Evolutionary conservation across 1,140 invertebrate genomes (phyloP).

Genomic region (Bombus ignitus): DNA sequence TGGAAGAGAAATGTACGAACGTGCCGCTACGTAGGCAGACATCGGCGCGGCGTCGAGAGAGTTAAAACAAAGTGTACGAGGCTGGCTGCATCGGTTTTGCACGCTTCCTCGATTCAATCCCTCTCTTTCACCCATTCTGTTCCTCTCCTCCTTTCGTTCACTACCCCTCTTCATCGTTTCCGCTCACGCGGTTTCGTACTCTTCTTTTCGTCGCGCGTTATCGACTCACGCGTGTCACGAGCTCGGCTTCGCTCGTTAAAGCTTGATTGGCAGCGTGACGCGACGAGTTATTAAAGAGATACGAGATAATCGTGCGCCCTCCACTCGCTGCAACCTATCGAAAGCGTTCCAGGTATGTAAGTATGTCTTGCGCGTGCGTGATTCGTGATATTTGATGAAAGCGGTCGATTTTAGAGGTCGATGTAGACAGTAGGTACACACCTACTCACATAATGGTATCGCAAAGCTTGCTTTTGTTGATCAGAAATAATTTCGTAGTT

Average conservation of each 20-base stretch:
- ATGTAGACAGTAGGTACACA: no score
- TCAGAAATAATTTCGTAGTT: no score
- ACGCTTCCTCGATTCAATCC: slow-evolving; percentile 19
- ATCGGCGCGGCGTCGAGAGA: slow-evolving; percentile 21
- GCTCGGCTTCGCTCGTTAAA: slow-evolving; percentile 6
- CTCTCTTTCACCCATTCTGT: neutral
- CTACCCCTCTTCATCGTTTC: neutral
- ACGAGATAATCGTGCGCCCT: slow-evolving; percentile 8
- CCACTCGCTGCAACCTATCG: neutral
- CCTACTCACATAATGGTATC: no score
- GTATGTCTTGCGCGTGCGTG: neutral
- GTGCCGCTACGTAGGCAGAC: slow-evolving; percentile 37
- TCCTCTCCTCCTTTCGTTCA: neutral
- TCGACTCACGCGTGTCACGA: slow-evolving; percentile 18
- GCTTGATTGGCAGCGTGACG: slow-evolving; percentile 29
- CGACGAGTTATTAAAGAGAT: slow-evolving; percentile 31
- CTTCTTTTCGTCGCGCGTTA: neutral
- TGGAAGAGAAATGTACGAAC: slow-evolving; percentile 9
- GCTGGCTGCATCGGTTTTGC: slow-evolving; percentile 42
- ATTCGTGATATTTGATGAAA: neutral
- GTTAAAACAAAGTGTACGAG: slow-evolving; percentile 46
- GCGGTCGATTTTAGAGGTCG: neutral
- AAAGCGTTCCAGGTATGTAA: neutral
- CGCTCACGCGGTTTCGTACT: neutral
- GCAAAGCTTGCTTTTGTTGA: no score